phyloP scores from a whole-genome alignment of 2,113 vertebrate genomes.

The Thermophis baileyi region DNA sequence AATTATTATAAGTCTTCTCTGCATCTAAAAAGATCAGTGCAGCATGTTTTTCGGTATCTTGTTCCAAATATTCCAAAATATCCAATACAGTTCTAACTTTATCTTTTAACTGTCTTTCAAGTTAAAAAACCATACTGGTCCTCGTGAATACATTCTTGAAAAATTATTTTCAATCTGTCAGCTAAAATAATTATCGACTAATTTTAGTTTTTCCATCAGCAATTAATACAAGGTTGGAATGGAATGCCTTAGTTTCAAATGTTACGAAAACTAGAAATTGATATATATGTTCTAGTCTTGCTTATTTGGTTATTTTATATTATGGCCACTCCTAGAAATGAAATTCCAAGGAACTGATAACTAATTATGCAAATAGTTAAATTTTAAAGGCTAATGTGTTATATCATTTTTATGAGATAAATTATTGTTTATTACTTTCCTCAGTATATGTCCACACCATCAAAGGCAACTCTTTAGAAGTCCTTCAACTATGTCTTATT shows the following conservation, averaged over 20 bases:
- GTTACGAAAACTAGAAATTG: neutral
- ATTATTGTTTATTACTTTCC: constrained; percentile 7
- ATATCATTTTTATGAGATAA: neutral
- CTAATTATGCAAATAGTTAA: neutral
- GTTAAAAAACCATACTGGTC: neutral
- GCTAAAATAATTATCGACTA: neutral
- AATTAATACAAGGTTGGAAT: neutral
- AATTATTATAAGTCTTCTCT: neutral
- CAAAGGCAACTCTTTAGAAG: neutral
- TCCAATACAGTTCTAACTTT: neutral
- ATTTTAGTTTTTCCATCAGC: neutral
- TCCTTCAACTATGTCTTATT: neutral
- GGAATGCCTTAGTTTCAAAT: neutral
- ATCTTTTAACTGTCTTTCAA: neutral
- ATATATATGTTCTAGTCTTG: neutral
- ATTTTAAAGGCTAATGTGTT: neutral
- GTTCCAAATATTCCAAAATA: neutral
- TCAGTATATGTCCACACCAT: neutral
- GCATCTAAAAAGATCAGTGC: neutral
- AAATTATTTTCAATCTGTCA: neutral
- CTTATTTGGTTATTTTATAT: neutral
- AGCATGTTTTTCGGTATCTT: neutral
- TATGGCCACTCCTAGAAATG: neutral
- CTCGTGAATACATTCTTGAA: neutral
- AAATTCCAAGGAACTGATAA: neutral